phyloP scores from a whole-genome alignment of 2,888 invertebrate genomes.

The Pecten maximus region DNA sequence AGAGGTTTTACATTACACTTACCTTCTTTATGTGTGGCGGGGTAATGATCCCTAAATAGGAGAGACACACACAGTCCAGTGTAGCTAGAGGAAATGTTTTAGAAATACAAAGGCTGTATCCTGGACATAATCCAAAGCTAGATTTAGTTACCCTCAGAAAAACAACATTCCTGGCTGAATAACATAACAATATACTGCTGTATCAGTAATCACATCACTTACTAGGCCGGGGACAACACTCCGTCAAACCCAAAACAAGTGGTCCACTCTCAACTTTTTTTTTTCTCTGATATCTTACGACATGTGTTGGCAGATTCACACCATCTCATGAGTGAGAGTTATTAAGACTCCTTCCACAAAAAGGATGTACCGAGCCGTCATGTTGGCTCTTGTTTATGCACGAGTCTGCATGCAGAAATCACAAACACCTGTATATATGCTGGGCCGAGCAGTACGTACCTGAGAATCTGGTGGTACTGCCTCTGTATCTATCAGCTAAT shows the following conservation, averaged over 20 bases:
- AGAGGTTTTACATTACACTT: background rate
- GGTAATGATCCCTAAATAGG: background rate
- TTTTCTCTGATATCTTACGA: background rate
- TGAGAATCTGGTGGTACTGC: background rate
- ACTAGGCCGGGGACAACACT: background rate
- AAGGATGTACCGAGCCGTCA: background rate
- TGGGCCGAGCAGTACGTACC: background rate
- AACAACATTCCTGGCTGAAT: conserved; percentile 7
- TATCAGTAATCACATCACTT: background rate
- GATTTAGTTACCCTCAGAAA: conserved; percentile 7
- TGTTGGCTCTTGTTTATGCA: conserved; percentile 22
- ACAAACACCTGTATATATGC: background rate
- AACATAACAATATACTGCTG: background rate
- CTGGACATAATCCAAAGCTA: conserved; percentile 9
- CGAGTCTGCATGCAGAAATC: background rate
- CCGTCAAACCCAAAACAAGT: background rate
- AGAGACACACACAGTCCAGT: conserved; percentile 23
- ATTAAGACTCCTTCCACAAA: background rate
- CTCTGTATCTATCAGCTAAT: conserved; percentile 2
- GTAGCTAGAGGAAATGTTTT: background rate
- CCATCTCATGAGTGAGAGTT: background rate
- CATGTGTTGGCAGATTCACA: conserved; percentile 6
- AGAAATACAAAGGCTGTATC: background rate
- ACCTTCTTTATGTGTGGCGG: background rate
- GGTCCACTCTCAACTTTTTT: background rate